Percentiles rank a stretch among this genome's conserved stretches.
phyloP scores from a whole-genome alignment of 1,140 invertebrate species.

The Drosophila eugracilis region DNA sequence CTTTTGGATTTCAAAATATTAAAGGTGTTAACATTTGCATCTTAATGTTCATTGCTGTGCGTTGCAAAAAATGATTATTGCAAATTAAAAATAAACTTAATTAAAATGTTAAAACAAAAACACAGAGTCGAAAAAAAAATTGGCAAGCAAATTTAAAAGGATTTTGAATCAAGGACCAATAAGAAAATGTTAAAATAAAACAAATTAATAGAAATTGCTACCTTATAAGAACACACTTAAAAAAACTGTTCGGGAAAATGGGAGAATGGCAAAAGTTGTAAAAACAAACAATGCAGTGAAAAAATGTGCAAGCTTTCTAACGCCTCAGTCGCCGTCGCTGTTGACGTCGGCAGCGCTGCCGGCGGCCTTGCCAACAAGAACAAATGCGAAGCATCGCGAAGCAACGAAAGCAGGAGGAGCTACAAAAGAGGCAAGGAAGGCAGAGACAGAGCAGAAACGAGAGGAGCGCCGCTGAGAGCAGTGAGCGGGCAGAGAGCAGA shows the following conservation, averaged over 20 bases:
- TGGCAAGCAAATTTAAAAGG: background rate
- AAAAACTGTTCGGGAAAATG: background rate
- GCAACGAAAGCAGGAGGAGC: slow-evolving; percentile 11
- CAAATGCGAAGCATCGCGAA: slow-evolving; percentile 60
- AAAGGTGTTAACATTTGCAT: slow-evolving; percentile 8
- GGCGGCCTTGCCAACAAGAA: slow-evolving; percentile 61
- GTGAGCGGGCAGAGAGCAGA: slow-evolving; percentile 33
- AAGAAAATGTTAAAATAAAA: background rate
- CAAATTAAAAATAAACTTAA: background rate
- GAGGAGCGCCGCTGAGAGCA: slow-evolving; percentile 6
- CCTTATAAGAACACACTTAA: background rate
- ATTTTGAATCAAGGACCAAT: background rate
- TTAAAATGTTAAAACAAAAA: no score
- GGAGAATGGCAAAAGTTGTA: slow-evolving; percentile 8
- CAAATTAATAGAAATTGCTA: background rate
- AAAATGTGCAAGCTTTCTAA: slow-evolving; percentile 64
- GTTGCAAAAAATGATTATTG: background rate
- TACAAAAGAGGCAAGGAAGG: slow-evolving; percentile 6
- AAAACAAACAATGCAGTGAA: slow-evolving; percentile 31
- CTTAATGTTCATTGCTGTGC: background rate
- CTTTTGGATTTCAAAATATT: slow-evolving; percentile 4
- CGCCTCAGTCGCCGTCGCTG: slow-evolving; percentile 22
- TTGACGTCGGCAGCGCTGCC: slow-evolving; percentile 46
- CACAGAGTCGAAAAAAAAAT: no score
- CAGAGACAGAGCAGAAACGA: slow-evolving; percentile 10